Evolutionary conservation across 2,113 vertebrate genomes (phyloP).

Genomic region (Ramphastos sulfuratus): DNA sequence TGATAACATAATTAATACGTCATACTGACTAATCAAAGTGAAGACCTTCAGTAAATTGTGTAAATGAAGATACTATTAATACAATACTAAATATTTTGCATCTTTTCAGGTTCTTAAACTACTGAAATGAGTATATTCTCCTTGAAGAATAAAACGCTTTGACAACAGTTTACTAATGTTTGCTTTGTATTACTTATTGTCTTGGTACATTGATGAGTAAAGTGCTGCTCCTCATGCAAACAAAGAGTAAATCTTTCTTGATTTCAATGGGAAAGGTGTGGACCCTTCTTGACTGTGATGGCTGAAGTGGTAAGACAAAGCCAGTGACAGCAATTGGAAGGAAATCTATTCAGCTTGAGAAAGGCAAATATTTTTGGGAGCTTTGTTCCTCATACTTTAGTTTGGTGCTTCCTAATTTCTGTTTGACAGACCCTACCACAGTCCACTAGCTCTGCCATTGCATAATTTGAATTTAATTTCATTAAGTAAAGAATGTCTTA

Average conservation of each 20-base stretch:
- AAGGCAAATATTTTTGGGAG: not conserved
- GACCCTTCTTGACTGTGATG: not conserved
- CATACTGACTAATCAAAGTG: not conserved
- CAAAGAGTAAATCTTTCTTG: not conserved
- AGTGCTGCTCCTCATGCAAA: not conserved
- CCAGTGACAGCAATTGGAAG: not conserved
- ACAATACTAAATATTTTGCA: not conserved
- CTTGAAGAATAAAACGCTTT: not conserved
- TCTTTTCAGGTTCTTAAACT: not conserved
- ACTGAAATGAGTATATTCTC: not conserved
- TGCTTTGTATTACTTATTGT: not conserved
- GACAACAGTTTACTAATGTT: not conserved
- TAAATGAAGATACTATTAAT: not conserved
- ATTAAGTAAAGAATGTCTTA: slow-evolving; percentile 26
- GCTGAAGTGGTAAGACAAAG: not conserved
- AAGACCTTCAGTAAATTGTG: not conserved
- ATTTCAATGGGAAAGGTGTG: not conserved
- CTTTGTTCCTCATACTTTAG: not conserved
- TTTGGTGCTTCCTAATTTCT: not conserved
- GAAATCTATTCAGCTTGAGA: not conserved
- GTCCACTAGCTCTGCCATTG: not conserved
- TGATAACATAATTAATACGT: not conserved
- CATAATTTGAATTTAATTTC: slow-evolving; percentile 23
- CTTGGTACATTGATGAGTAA: not conserved
- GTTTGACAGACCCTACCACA: not conserved